A percentile compares a stretch with the other conserved stretches of the same genome.
These are phyloP conservation scores for Pygocentrus nattereri DNA, from an alignment of 2,797 vertebrate species.

Conservation along the genomic window DNA sequence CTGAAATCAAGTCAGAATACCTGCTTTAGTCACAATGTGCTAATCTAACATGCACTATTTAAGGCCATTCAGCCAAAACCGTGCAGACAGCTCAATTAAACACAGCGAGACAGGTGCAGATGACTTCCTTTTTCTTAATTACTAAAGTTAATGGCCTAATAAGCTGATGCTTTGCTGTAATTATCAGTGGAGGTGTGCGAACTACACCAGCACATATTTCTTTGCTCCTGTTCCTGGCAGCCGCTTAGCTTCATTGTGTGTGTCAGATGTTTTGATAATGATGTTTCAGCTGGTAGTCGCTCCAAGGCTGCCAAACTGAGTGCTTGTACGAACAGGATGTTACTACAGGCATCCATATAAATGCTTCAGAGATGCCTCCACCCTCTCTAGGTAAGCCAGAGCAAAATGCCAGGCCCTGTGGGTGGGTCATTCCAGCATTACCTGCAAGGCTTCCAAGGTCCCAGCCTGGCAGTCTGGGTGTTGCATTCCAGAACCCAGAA, in stretches of 20 bases:
- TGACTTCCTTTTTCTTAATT: not conserved
- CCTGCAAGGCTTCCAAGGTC: not conserved
- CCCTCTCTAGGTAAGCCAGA: not conserved
- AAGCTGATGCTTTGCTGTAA: not conserved
- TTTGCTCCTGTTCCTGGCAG: not conserved
- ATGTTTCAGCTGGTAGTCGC: slow-evolving; percentile 26
- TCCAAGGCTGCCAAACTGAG: slow-evolving; percentile 14
- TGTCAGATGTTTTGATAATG: slow-evolving; percentile 20
- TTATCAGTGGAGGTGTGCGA: not conserved
- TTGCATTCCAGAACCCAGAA: not conserved
- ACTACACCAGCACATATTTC: not conserved
- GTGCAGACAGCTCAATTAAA: not conserved
- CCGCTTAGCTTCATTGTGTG: not conserved
- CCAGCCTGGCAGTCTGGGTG: not conserved
- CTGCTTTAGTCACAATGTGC: not conserved
- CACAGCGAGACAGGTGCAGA: not conserved
- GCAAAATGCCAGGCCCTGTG: not conserved
- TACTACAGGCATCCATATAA: slow-evolving; percentile 15
- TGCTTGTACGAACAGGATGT: slow-evolving; percentile 30
- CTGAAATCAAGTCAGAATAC: not conserved
- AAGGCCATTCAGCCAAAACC: not conserved
- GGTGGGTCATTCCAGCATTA: not conserved
- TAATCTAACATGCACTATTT: not conserved
- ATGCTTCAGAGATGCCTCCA: not conserved
- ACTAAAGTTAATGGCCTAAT: not conserved